Base-by-base conservation (phyloP, 2,888 invertebrate species). In the Drosophila dives region DNA sequence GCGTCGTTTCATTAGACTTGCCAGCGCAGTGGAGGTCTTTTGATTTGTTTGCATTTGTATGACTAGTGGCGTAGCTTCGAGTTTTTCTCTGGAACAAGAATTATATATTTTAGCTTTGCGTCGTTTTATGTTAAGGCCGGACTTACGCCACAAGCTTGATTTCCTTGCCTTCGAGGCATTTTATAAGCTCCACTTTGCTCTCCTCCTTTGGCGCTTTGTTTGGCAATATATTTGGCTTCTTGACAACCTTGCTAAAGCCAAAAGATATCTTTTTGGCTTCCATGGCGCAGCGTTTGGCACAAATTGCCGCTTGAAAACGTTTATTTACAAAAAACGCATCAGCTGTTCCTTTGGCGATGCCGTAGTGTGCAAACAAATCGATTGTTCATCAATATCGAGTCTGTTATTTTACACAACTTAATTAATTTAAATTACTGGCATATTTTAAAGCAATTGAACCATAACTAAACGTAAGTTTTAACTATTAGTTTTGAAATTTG, bases 191-290 rank as follows among this genome's bases (percentile, higher is more conserved):
- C 11, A 92, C 80, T 81, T 94, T 94, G 83, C 94, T 94, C 66
- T 95, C 94, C 64, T 94, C 93, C 56, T 93, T 92, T n/a, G 90
- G 82, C 56, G 63, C 59, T 72, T 91, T 91, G 38, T 56, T 75
- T 4, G 80, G 61, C 48, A 94, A 83, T 12, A 95, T 81, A 65
- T 91, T 92, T 8, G 94, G 78, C 85, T 95, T 95, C 81, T 95
- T 95, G 7, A 93, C 91, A 0, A 95, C 94, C 94, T 97, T 97
- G 84, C 94, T 95, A 93, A 97, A 97, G 55, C 96, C 95, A 92
- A 97, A 97, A 0, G 97, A 97, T 90, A 97, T 95, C 92, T 97
- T 97, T 80, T 96, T 96, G 60, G 93, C 92, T 79, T 95, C 95
- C 95, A 94, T 95, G 36, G 56, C 20, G 10, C 40, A 11, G 38